Conservation (phyloP, 2,888 invertebrate species). For the Xestia sexstrigata region DNA sequence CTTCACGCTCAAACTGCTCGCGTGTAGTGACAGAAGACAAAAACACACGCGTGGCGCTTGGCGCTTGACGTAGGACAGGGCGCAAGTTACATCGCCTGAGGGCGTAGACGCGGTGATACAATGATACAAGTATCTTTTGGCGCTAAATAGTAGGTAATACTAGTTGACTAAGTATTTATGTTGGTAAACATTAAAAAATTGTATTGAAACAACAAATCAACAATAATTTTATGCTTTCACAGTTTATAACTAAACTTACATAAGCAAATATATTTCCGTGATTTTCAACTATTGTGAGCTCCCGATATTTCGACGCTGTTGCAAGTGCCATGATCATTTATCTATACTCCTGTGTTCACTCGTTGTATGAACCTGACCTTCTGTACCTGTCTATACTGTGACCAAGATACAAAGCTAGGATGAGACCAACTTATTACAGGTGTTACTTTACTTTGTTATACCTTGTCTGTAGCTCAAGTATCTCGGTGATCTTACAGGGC, state of each 20-base stretch:
- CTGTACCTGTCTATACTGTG: not conserved
- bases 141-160: not conserved
- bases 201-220: too few relatives aligned
- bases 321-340: too few relatives aligned
- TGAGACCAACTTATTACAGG: slow-evolving; percentile 54
- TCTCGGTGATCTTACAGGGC: slow-evolving; percentile 8
- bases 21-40: not conserved
- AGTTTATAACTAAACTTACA: too few relatives aligned
- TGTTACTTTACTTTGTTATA: slow-evolving; percentile 43
- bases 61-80: not conserved
- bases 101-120: not conserved
- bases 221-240: too few relatives aligned
- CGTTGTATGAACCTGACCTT: not conserved
- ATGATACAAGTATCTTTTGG: not conserved
- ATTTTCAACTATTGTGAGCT: too few relatives aligned
- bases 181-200: not conserved
- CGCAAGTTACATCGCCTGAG: not conserved
- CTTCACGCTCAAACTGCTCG: not conserved
- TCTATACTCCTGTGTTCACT: too few relatives aligned
- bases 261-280: too few relatives aligned
- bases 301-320: too few relatives aligned
- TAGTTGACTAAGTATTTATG: not conserved
- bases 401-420: slow-evolving; percentile 7
- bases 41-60: not conserved
- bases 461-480: slow-evolving; percentile 26